These are phyloP conservation scores for Caretta caretta DNA, from an alignment of 2,113 vertebrate species.

Conservation along the genomic window DNA sequence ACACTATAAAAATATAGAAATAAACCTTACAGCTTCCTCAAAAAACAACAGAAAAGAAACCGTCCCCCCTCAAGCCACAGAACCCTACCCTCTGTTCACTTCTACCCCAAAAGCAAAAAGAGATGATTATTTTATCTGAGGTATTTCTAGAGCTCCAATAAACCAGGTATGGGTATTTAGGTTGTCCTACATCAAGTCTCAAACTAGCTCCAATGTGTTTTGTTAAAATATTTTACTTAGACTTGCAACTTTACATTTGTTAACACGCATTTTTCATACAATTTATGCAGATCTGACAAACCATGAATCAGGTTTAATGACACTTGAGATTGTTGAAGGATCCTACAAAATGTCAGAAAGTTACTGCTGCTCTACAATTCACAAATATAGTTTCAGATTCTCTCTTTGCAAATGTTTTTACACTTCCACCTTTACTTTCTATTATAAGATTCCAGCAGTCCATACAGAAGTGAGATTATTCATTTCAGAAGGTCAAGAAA, in stretches of 20 bases:
- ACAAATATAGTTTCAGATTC: not conserved
- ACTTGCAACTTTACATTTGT: not conserved
- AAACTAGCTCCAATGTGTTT: not conserved
- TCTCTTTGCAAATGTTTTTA: not conserved
- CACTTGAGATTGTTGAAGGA: not conserved
- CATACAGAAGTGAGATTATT: not conserved
- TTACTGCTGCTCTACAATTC: accelerated
- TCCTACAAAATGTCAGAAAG: not conserved
- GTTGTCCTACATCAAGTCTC: not conserved
- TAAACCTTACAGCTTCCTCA: not conserved
- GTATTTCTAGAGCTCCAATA: not conserved
- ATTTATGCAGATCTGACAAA: not conserved
- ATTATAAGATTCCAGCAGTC: not conserved
- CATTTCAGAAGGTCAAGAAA: not conserved
- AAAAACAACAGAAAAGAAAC: not conserved
- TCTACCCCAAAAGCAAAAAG: not conserved
- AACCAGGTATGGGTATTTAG: not conserved
- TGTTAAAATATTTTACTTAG: not conserved
- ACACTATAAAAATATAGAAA: slow-evolving; percentile 20
- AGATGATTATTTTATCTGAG: not conserved
- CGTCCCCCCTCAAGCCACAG: accelerated
- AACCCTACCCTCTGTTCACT: not conserved
- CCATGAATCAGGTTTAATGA: accelerated
- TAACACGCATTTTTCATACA: accelerated
- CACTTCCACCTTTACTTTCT: accelerated